Base-by-base conservation (phyloP, 2,888 invertebrate genomes). In the Aphidoletes aphidimyza region DNA sequence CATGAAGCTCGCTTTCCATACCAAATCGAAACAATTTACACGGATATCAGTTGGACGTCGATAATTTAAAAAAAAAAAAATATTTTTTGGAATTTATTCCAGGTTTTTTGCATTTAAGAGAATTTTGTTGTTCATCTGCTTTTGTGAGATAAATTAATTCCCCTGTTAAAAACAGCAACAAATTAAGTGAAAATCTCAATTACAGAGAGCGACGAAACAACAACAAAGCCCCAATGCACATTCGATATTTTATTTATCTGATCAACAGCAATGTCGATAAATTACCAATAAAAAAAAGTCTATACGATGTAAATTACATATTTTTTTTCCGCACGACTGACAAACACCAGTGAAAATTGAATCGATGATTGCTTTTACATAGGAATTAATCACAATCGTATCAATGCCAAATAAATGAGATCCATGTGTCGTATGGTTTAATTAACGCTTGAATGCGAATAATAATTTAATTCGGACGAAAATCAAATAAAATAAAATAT, bases 361-460 rank as follows among this genome's bases (percentile, higher is more conserved):
- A 69, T n/a, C n/a, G n/a, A 69, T 69, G 69, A 26, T 69, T 0
- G 69, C 26, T 69, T n/a, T 69, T 69, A 69, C 69, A 69, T 69
- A 30, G 69, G 3, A 6, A 69, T 69, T 69, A 69, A 69, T 69
- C 69, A 69, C 30, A 69, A 69, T 69, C 69, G 30, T 69, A 69
- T 69, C 69, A 69, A 69, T 69, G 30, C 69, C 69, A 69, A 69
- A 69, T 69, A 69, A 69, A 69, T 69, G 69, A 69, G 69, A 69
- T 69, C 69, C 34, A 14, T 69, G 17, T 69, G 26, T 69, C 30
- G 69, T 69, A 69, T 30, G 69, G 30, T 69, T 69, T 69, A 69
- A 69, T 69, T 69, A 69, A 69, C 34, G 69, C 69, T 69, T 30
- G 30, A 69, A 69, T 69, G 69, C 69, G n/a, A 69, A 69, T 69